Conservation (phyloP, 2,888 invertebrate species). For the Dascillus cervinus region DNA sequence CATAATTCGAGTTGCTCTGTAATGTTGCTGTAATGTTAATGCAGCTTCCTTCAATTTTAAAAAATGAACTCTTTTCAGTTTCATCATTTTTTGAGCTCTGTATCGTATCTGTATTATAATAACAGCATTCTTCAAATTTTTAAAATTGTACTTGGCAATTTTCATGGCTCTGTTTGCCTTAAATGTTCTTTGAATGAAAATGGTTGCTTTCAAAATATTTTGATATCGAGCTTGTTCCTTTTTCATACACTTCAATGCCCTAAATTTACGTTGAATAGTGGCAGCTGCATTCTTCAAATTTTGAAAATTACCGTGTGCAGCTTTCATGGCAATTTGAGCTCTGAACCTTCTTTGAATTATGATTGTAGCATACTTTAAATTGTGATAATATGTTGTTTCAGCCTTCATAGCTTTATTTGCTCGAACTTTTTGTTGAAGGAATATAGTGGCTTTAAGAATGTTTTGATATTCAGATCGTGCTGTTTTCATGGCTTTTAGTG, state of each 20-base stretch:
- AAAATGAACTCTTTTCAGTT: too few species aligned
- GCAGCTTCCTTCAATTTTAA: too few species aligned
- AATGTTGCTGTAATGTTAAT: too few species aligned
- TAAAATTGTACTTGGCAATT: constrained; percentile 4
- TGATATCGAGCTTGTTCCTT: constrained; percentile 4
- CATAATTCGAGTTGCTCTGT: too few species aligned
- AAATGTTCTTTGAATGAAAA: constrained; percentile 29
- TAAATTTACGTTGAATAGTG: constrained; percentile 33
- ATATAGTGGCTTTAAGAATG: constrained; percentile 5
- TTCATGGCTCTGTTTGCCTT: constrained; percentile 30
- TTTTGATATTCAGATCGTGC: constrained; percentile 8
- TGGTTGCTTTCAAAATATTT: constrained; percentile 25
- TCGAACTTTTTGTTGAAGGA: constrained; percentile 6
- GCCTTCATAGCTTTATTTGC: constrained; percentile 4
- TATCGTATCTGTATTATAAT: constrained; percentile 28
- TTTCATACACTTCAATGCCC: constrained; percentile 17
- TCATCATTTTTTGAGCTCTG: constrained; percentile 30
- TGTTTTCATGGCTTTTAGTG: constrained; percentile 17
- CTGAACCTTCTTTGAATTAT: constrained; percentile 5
- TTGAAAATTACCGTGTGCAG: not conserved
- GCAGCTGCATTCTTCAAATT: constrained; percentile 18
- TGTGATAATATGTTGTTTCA: not conserved
- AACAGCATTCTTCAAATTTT: constrained; percentile 25
- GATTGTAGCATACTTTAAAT: constrained; percentile 3
- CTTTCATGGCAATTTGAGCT: constrained; percentile 1